Conservation (phyloP, 2,797 vertebrate species). For the Prunella strophiata region DNA sequence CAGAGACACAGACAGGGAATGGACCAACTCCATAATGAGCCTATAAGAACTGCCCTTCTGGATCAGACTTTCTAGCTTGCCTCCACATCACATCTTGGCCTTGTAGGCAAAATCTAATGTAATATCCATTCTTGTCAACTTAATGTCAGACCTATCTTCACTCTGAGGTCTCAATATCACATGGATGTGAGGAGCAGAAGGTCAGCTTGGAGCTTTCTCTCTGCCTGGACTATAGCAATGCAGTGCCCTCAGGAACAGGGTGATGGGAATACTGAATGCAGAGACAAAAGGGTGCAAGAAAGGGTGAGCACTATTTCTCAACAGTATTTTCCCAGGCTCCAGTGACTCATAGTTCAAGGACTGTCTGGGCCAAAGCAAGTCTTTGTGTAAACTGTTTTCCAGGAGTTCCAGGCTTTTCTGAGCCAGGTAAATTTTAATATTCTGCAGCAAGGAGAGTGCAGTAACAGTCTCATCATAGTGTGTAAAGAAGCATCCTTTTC, state of each 20-base stretch:
- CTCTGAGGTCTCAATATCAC: background rate
- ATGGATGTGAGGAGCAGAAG: background rate
- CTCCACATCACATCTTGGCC: background rate
- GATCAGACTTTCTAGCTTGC: background rate
- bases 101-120: background rate
- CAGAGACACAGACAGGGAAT: background rate
- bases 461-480: background rate
- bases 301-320: background rate
- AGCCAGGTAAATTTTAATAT: background rate
- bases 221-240: background rate
- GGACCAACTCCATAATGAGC: background rate
- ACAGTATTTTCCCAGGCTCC: background rate
- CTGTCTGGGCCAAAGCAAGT: background rate
- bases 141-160: background rate
- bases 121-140: background rate
- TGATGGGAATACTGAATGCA: background rate
- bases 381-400: background rate
- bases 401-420: background rate
- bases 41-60: background rate
- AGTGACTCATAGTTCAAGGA: background rate
- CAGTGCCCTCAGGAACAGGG: accelerated
- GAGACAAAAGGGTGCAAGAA: background rate
- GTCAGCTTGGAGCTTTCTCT: background rate
- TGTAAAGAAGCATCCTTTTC: background rate
- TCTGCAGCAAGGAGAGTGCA: background rate